These are phyloP conservation scores for Synanthedon andrenaeformis DNA, from an alignment of 2,888 invertebrate genomes.

Conservation along the genomic window DNA sequence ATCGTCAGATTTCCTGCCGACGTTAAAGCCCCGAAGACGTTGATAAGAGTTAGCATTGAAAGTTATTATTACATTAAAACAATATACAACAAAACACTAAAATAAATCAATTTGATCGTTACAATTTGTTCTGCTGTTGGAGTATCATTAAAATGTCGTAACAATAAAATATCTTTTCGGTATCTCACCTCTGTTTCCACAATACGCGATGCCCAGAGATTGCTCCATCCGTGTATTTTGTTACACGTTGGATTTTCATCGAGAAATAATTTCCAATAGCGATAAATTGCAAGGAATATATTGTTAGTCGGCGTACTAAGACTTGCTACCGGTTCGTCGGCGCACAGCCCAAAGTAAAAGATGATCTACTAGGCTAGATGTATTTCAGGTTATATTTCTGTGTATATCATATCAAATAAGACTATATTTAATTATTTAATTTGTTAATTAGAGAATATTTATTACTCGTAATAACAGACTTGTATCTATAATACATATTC, in stretches of 20 bases:
- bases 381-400: no score
- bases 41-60: no score
- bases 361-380: no score
- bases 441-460: no score
- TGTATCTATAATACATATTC: no score
- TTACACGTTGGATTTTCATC: slow-evolving; percentile 30
- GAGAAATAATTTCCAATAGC: slow-evolving; percentile 42
- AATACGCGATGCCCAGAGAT: slow-evolving; percentile 2
- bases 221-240: slow-evolving; percentile 10
- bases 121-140: not conserved
- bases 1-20: no score
- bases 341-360: slow-evolving; percentile 11
- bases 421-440: no score
- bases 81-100: no score
- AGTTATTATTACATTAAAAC: no score
- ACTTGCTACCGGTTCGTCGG: slow-evolving; percentile 31
- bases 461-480: no score
- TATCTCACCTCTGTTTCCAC: slow-evolving; percentile 11
- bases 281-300: slow-evolving; percentile 46
- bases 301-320: slow-evolving; percentile 23
- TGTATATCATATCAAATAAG: no score
- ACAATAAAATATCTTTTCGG: slow-evolving; percentile 19
- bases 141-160: slow-evolving; percentile 10
- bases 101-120: not conserved
- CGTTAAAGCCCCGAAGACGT: no score